phyloP scores from a whole-genome alignment of 2,888 invertebrate species.

The Tenthredo livida region DNA sequence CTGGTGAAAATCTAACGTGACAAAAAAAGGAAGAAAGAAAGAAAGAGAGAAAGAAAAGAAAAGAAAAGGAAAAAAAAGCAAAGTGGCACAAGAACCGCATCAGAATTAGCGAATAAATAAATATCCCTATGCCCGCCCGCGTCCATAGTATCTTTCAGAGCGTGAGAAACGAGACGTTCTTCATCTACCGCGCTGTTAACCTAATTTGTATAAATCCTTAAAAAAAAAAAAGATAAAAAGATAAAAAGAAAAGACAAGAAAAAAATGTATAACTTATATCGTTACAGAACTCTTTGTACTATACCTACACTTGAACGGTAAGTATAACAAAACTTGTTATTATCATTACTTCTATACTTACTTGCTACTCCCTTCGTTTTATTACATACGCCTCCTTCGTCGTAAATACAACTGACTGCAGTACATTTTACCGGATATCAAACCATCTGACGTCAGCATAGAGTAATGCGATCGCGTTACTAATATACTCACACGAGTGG shows the following conservation, averaged over 20 bases:
- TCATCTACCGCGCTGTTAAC: not conserved
- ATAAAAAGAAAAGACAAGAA: not conserved
- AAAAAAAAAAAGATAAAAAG: not conserved
- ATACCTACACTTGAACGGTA: not conserved
- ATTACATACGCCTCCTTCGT: not conserved
- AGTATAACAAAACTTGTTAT: not conserved
- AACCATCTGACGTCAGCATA: slow-evolving; percentile 20
- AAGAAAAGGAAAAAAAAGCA: not conserved
- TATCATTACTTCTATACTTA: not conserved
- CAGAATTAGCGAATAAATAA: not conserved
- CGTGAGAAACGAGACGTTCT: not conserved
- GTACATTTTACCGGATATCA: slow-evolving; percentile 5
- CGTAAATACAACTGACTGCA: not conserved
- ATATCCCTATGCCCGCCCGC: not conserved
- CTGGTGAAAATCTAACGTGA: not conserved
- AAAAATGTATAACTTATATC: not conserved
- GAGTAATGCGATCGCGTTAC: not conserved
- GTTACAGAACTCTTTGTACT: not conserved
- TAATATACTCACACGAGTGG: not conserved
- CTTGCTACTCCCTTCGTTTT: not conserved
- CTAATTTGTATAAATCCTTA: not conserved
- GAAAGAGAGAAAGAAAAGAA: not conserved
- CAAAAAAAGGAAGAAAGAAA: not conserved
- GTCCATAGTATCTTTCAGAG: not conserved
- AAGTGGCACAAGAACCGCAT: not conserved